Percentiles rank a stretch among this genome's conserved stretches.
These are phyloP conservation scores for Suillia variegata DNA, from an alignment of 2,888 invertebrate genomes.

Conservation along the genomic window DNA sequence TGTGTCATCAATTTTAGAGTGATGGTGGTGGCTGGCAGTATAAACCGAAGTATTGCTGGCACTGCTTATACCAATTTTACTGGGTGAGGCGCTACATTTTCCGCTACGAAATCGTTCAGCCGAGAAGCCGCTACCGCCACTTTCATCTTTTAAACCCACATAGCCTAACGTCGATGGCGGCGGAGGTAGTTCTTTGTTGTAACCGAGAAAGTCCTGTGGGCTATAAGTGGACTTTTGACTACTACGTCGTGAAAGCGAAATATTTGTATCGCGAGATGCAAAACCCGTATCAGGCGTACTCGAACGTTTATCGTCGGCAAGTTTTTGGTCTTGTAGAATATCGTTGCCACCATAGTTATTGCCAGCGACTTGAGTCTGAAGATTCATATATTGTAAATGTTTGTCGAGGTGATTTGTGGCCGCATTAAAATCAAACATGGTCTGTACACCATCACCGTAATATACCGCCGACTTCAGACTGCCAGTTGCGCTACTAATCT, in stretches of 20 bases:
- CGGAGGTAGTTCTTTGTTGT: slow-evolving; percentile 40
- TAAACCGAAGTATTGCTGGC: slow-evolving; percentile 53
- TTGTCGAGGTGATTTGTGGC: slow-evolving; percentile 59
- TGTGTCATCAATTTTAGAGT: slow-evolving; percentile 27
- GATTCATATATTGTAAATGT: slow-evolving; percentile 55
- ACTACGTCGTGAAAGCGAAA: slow-evolving; percentile 59
- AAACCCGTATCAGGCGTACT: slow-evolving; percentile 61
- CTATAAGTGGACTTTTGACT: slow-evolving; percentile 61
- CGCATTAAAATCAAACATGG: slow-evolving; percentile 57
- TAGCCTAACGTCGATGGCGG: slow-evolving; percentile 39
- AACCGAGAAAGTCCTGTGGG: slow-evolving; percentile 57
- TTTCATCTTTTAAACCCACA: slow-evolving; percentile 44
- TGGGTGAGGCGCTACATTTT: slow-evolving; percentile 51
- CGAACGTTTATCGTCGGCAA: slow-evolving; percentile 58
- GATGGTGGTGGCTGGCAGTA: slow-evolving; percentile 29
- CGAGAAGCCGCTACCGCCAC: slow-evolving; percentile 30
- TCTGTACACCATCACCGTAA: slow-evolving; percentile 54
- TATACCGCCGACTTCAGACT: slow-evolving; percentile 56
- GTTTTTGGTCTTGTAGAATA: slow-evolving; percentile 40
- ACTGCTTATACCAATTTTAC: slow-evolving; percentile 44
- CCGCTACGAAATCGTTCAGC: slow-evolving; percentile 1
- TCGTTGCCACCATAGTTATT: not conserved
- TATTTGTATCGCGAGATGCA: slow-evolving; percentile 59
- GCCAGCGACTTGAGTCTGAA: slow-evolving; percentile 36
- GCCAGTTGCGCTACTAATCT: slow-evolving; percentile 56